Conservation (phyloP, 2,888 invertebrate species). For the Buathra laborator region DNA sequence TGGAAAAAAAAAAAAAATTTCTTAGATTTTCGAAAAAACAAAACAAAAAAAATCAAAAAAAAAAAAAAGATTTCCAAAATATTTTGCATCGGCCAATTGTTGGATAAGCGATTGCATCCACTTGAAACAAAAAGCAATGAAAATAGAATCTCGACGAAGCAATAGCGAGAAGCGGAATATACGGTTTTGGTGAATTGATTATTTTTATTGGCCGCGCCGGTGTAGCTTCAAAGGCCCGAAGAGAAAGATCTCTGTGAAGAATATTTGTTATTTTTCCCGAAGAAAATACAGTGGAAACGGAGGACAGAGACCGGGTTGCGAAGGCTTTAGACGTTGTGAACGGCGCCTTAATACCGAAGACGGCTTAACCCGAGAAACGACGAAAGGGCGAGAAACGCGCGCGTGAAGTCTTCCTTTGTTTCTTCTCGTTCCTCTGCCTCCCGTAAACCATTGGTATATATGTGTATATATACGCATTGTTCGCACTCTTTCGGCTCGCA, state of each 20-base stretch:
- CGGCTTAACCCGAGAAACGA: not conserved
- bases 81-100: not conserved
- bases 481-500: conserved; percentile 39
- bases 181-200: conserved; percentile 51
- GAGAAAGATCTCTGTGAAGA: conserved; percentile 44
- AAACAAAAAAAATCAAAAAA: not conserved
- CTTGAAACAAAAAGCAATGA: conserved; percentile 12
- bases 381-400: not conserved
- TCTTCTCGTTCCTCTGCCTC: conserved; percentile 18
- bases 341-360: conserved; percentile 43
- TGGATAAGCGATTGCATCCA: not conserved
- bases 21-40: no score
- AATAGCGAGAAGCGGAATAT: conserved; percentile 12
- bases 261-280: conserved; percentile 66
- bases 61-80: conserved; percentile 17
- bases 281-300: conserved; percentile 19
- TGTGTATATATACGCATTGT: conserved; percentile 25
- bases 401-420: conserved; percentile 62
- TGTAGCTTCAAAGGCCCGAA: conserved; percentile 61
- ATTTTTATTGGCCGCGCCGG: conserved; percentile 65
- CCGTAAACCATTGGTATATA: conserved; percentile 19
- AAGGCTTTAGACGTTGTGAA: conserved; percentile 31
- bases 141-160: conserved; percentile 30
- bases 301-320: conserved; percentile 7
- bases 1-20: no score